Percentiles rank a stretch among this genome's conserved stretches.
phyloP scores from a whole-genome alignment of 2,113 vertebrate species.

The Phodopus roborovskii region DNA sequence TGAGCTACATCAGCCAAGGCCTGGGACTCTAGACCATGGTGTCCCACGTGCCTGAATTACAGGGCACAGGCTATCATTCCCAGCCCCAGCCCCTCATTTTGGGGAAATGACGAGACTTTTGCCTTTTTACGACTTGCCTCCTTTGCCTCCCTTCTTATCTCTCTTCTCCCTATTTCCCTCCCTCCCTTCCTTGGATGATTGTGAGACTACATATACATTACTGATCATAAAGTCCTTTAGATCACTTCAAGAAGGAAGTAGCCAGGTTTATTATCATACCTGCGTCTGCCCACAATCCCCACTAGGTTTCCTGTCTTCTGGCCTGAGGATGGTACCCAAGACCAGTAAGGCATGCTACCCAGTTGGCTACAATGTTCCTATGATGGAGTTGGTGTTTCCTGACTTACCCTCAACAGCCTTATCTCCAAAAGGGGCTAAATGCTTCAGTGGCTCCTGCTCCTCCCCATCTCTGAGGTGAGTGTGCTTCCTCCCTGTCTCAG shows the following conservation, averaged over 20 bases:
- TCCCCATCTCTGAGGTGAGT: not conserved
- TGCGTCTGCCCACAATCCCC: not conserved
- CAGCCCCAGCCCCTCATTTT: not conserved
- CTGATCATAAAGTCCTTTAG: not conserved
- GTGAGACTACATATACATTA: not conserved
- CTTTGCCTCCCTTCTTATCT: not conserved
- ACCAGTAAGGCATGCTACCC: not conserved
- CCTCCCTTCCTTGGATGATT: not conserved
- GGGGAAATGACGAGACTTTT: not conserved
- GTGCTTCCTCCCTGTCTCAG: not conserved
- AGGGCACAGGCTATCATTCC: too few species aligned
- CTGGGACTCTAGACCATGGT: not conserved
- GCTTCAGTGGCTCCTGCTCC: not conserved
- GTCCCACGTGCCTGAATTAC: not conserved
- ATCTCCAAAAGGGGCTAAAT: not conserved
- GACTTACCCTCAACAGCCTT: not conserved
- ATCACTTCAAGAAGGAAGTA: not conserved
- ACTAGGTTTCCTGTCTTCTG: not conserved
- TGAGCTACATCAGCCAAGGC: not conserved
- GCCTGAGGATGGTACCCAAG: not conserved
- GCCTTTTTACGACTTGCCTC: not conserved
- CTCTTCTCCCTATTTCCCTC: not conserved
- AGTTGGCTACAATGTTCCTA: accelerated
- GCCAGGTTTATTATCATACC: accelerated
- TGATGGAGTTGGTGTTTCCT: not conserved